Evolutionary conservation across 2,113 vertebrate genomes (phyloP), one percentile per base, ranked within the genome.

Genomic region (Sula dactylatra): DNA sequence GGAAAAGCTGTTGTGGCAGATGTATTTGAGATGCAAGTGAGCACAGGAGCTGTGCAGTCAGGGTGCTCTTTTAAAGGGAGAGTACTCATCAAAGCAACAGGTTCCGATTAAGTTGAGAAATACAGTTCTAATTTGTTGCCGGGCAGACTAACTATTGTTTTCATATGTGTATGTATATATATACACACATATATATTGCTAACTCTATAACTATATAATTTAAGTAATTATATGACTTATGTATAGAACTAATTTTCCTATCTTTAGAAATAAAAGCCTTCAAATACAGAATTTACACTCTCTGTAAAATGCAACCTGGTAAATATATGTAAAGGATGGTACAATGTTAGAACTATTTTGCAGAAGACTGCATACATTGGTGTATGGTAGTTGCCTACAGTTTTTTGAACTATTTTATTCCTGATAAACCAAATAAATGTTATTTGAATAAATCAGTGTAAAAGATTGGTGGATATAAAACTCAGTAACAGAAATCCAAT

Each of bases 161-260:
- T 64, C 1, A 1, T 54, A 5, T 55, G 9, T 78, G 16, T 69
- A 1, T 26, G 2, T 79, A 4, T 56, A 3, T 40, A 7, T 25
- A 7, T 0, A 49, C 2, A 76, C 2, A 74, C 4, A 10, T 5
- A 29, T 0, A 7, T 24, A n/a, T 59, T 64, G 40, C n/a, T 84
- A 62, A 40, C 67, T 56, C 52, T 65, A 7, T 31, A 50, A 29
- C n/a, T 50, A 17, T 55, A 22, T 49, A 24, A 42, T 40, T 49
- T 66, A 69, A 32, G 26, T 52, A 71, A 52, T 29, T 52, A 47
- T 27, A 6, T 55, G 20, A 50, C 4, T 56, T 44, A 45, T 2
- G 1, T 56, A 11, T 16, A 26, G 21, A 38, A 14, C 6, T 84
- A 8, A 17, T 73, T 84, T 93, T 66, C 9, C 31, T 32, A 16